Evolutionary conservation across 2,797 vertebrate species (phyloP).

Genomic region (Simalia tracyae): DNA sequence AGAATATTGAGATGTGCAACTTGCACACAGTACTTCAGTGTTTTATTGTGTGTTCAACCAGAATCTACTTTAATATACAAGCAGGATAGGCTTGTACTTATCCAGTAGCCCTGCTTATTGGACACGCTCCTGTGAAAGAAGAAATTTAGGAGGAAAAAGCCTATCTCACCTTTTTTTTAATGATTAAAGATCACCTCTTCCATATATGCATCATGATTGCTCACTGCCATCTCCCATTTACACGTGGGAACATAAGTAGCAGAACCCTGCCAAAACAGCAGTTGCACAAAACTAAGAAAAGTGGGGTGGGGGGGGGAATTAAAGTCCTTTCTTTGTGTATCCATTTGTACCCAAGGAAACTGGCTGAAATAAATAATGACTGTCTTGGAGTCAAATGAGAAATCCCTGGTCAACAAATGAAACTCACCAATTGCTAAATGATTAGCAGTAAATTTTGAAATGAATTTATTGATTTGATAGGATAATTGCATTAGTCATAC

Average conservation of each 20-base stretch:
- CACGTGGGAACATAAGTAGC: not conserved
- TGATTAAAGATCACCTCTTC: not conserved
- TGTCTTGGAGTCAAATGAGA: not conserved
- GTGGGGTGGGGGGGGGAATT: not conserved
- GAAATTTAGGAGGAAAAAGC: not conserved
- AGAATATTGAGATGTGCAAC: conserved; percentile 58
- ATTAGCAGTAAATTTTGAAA: not conserved
- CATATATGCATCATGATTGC: not conserved
- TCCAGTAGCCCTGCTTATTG: not conserved
- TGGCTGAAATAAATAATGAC: not conserved
- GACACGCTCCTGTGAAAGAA: not conserved
- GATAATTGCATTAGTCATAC: not conserved
- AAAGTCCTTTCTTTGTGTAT: not conserved
- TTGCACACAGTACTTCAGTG: not conserved
- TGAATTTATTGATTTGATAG: not conserved
- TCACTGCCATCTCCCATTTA: not conserved
- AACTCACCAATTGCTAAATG: not conserved
- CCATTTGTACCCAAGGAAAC: not conserved
- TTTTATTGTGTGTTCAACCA: not conserved
- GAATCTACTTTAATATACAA: not conserved
- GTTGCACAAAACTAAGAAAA: not conserved
- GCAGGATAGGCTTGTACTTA: not conserved
- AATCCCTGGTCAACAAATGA: not conserved
- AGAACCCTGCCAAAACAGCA: not conserved
- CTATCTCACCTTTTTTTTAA: not conserved